Percentiles rank a stretch among this genome's conserved stretches.
These are phyloP conservation scores for Coptodon rendalli DNA, from an alignment of 2,113 vertebrate species.

Conservation along the genomic window DNA sequence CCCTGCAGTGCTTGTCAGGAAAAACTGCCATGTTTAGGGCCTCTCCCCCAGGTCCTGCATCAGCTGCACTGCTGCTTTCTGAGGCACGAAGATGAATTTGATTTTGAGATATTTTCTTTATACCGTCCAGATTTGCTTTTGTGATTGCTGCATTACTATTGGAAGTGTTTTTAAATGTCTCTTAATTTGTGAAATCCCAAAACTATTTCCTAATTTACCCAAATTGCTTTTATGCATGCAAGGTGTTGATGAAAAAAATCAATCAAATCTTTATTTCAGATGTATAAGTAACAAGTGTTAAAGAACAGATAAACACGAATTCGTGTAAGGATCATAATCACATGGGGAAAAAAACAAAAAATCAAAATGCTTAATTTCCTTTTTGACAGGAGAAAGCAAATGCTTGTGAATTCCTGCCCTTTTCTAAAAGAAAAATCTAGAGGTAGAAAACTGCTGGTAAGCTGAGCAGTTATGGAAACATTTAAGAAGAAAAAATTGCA, in stretches of 20 bases:
- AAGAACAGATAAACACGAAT: neutral
- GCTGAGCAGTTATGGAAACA: neutral
- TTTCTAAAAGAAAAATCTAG: neutral
- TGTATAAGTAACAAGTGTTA: neutral
- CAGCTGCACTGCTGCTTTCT: conserved; percentile 12
- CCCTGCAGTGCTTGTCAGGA: conserved; percentile 65
- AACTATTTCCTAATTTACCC: neutral
- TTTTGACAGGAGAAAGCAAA: neutral
- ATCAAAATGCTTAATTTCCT: neutral
- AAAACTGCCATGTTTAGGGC: conserved; percentile 72
- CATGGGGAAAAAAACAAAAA: neutral
- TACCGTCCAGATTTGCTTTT: conserved; percentile 52
- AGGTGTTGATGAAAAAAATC: neutral
- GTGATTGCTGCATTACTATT: conserved; percentile 1
- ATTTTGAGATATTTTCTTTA: conserved; percentile 51
- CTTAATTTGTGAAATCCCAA: neutral
- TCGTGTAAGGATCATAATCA: neutral
- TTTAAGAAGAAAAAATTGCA: neutral
- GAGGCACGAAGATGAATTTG: conserved; percentile 32
- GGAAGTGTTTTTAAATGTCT: neutral
- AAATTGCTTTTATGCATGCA: neutral
- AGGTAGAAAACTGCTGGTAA: neutral
- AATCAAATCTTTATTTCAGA: neutral
- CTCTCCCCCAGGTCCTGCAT: conserved; percentile 54
- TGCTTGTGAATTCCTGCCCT: neutral